Evolutionary conservation across 1,140 invertebrate genomes (phyloP), one percentile per base, ranked within the genome.

Genomic region (Procambarus virginalis): DNA sequence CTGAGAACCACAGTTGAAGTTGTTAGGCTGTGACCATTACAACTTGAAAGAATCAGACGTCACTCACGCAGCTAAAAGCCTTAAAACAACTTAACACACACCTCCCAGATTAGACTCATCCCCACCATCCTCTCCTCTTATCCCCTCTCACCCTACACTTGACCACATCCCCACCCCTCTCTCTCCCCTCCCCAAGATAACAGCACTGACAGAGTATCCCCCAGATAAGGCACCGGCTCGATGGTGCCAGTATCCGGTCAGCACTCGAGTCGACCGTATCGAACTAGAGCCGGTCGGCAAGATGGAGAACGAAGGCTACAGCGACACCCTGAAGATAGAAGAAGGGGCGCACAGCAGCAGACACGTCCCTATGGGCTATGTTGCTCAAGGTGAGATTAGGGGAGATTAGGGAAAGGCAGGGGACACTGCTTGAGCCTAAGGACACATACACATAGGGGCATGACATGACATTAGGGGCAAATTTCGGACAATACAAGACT

Each of bases 231-330:
- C 68, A 49, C 10, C 70, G 45, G 45, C 70, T 51, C 64, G 83
- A 22, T 85, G 83, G 83, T 85, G 64, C 73, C 83, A 85, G 83
- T 85, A 85, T 70, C 83, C 70, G 20, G 48, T 73, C 46, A 85
- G 83, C 48, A 20, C 48, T 20, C 83, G 83, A 10, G 76, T 76
- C 70, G 83, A 85, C 20, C 64, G 75, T 46, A 49, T 85, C 17
- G 83, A 85, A 85, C 83, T 85, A 20, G 70, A 76, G 17, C 70
- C 45, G 48, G 49, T 85, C 49, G 51, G 83, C 83, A 76, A 85
- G 83, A 85, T 85, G 83, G 83, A 85, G 8, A 85, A 75, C 68
- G 83, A 85, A 58, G 83, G 83, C 70, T 85, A n/a, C 83, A 51
- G 48, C 70, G 83, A 51, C 20, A 49, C 20, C 17, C 51, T 55